phyloP scores from a whole-genome alignment of 2,797 vertebrate species.

The Podargus strigoides region DNA sequence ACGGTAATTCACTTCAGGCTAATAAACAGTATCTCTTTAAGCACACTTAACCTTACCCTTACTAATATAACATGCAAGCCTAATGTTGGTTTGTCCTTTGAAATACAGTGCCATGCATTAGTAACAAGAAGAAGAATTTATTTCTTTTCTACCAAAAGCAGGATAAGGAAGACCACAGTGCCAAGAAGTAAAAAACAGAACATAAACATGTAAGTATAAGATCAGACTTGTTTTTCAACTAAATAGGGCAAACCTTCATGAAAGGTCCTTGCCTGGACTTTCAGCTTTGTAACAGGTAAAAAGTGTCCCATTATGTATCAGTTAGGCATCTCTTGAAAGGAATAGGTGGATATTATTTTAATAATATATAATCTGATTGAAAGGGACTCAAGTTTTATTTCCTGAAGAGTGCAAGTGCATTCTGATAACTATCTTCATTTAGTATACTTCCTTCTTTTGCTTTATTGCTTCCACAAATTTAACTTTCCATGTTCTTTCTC shows the following conservation, averaged over 20 bases:
- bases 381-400: not conserved
- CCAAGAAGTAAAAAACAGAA: not conserved
- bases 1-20: not conserved
- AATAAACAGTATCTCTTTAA: conserved; percentile 26
- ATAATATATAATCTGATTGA: not conserved
- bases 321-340: not conserved
- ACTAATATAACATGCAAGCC: not conserved
- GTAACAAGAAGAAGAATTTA: not conserved
- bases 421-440: not conserved
- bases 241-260: not conserved
- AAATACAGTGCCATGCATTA: not conserved
- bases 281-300: not conserved
- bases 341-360: not conserved
- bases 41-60: conserved; percentile 11
- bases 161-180: not conserved
- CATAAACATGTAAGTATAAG: not conserved
- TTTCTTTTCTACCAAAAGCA: not conserved
- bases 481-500: not conserved
- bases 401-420: not conserved
- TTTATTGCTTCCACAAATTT: not conserved
- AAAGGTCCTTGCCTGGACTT: not conserved
- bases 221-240: not conserved
- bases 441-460: not conserved
- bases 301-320: not conserved
- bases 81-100: not conserved